Evolutionary conservation across 2,113 vertebrate species (phyloP).

Genomic region (Phalacrocorax brasilianus): DNA sequence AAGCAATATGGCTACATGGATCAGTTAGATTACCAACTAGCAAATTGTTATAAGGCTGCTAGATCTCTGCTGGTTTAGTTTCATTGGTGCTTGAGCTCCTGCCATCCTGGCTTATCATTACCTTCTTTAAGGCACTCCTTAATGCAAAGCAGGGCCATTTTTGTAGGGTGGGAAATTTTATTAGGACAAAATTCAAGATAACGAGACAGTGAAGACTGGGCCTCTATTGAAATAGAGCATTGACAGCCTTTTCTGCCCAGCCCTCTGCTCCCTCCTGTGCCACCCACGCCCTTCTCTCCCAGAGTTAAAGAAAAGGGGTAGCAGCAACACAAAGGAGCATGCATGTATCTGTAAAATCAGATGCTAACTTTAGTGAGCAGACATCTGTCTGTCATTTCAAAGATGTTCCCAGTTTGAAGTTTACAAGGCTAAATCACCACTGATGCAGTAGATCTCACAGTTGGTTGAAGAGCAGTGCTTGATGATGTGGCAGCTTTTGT

Average conservation of each 20-base stretch:
- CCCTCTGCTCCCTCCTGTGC: background rate
- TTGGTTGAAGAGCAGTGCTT: background rate
- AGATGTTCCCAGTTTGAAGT: background rate
- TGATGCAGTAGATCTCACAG: background rate
- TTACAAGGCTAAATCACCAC: background rate
- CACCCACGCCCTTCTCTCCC: background rate
- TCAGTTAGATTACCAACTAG: background rate
- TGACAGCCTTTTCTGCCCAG: background rate
- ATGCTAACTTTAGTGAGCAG: background rate
- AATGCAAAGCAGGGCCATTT: background rate
- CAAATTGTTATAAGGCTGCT: background rate
- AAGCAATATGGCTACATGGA: fast-evolving
- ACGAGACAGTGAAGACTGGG: background rate
- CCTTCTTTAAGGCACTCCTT: background rate
- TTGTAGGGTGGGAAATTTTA: background rate
- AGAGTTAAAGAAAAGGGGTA: background rate
- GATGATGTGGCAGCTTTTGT: background rate
- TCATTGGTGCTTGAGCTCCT: background rate
- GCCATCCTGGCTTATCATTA: background rate
- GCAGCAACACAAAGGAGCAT: background rate
- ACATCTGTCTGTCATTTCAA: background rate
- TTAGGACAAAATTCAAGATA: background rate
- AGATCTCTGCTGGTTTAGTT: background rate
- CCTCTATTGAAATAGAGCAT: background rate
- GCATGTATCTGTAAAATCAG: background rate